These are phyloP conservation scores for Hormaphis cornu DNA, from an alignment of 1,140 invertebrate genomes.

Conservation along the genomic window DNA sequence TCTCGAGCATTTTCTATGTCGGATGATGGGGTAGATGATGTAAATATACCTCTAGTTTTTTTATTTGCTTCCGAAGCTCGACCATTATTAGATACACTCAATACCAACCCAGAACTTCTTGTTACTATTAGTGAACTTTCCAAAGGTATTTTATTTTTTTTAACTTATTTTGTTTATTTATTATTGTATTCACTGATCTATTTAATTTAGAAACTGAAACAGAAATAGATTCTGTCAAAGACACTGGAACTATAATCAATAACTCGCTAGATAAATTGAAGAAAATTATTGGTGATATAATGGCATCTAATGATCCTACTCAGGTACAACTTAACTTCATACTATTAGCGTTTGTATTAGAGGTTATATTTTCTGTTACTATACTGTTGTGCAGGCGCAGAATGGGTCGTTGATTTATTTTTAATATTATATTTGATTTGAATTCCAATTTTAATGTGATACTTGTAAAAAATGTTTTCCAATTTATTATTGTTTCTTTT, in stretches of 20 bases:
- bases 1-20: slow-evolving; percentile 92
- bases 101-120: slow-evolving; percentile 44
- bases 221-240: slow-evolving; percentile 16
- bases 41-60: slow-evolving; percentile 84
- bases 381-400: not conserved
- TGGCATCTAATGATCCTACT: slow-evolving; percentile 21
- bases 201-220: slow-evolving; percentile 16
- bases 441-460: slow-evolving; percentile 26
- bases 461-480: not conserved
- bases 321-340: slow-evolving; percentile 31
- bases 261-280: slow-evolving; percentile 24
- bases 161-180: not conserved
- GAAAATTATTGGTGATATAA: slow-evolving; percentile 14
- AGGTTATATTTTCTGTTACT: slow-evolving; percentile 16
- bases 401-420: slow-evolving; percentile 2
- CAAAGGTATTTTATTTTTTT: slow-evolving; percentile 29
- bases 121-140: slow-evolving; percentile 45
- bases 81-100: slow-evolving; percentile 52
- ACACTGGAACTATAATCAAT: slow-evolving; percentile 19
- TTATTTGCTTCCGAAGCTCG: slow-evolving; percentile 72
- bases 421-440: not conserved
- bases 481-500: slow-evolving; percentile 17
- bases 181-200: not conserved
- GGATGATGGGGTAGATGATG: slow-evolving; percentile 78
- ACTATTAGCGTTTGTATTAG: slow-evolving; percentile 19